Conservation (phyloP, 2,888 invertebrate species). For the Lycocerus yunnanus region DNA sequence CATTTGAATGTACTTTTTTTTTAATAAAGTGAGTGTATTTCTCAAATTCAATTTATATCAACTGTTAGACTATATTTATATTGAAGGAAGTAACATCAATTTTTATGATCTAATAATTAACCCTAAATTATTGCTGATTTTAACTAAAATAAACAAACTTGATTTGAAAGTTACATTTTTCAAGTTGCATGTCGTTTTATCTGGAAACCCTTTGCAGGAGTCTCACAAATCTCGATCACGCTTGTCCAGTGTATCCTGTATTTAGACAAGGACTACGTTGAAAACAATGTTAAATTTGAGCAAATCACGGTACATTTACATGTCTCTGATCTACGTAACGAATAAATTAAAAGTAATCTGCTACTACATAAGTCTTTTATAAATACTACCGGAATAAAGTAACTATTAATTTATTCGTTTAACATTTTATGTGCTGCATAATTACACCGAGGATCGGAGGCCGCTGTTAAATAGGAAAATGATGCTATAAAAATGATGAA, state of each 20-base stretch:
- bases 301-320: slow-evolving; percentile 45
- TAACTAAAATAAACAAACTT: slow-evolving; percentile 1
- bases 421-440: slow-evolving; percentile 44
- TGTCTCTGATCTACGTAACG: slow-evolving; percentile 35
- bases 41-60: neutral
- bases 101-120: neutral
- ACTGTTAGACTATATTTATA: neutral
- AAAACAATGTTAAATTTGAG: slow-evolving; percentile 48
- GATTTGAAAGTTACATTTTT: slow-evolving; percentile 3
- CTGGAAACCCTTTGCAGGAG: slow-evolving; percentile 22
- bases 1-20: neutral
- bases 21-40: neutral
- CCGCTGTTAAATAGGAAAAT: slow-evolving; percentile 37
- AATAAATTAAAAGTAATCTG: slow-evolving; percentile 49
- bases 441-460: slow-evolving; percentile 42
- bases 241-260: slow-evolving; percentile 44
- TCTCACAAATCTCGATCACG: slow-evolving; percentile 45
- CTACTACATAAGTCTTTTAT: slow-evolving; percentile 42
- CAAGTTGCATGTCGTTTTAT: slow-evolving; percentile 18
- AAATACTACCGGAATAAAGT: slow-evolving; percentile 44
- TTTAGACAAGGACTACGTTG: slow-evolving; percentile 49
- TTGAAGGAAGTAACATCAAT: neutral
- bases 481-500: slow-evolving; percentile 42
- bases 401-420: slow-evolving; percentile 47
- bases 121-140: neutral